These are phyloP conservation scores for Pseudorasbora parva DNA, from an alignment of 2,113 vertebrate species.

Conservation along the genomic window DNA sequence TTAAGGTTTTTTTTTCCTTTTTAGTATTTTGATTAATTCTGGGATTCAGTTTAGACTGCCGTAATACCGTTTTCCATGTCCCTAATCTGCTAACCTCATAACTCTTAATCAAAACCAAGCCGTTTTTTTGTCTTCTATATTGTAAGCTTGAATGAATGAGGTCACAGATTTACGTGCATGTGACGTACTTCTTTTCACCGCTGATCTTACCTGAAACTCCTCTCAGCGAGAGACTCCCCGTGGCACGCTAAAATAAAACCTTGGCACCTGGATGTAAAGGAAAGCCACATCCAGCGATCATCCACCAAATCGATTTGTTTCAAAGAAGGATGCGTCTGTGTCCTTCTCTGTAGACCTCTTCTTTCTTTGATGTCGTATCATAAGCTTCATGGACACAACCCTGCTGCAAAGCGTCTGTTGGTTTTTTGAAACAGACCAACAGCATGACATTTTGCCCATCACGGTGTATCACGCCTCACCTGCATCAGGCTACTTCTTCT, in stretches of 20 bases:
- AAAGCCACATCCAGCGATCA: not conserved
- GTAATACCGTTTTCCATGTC: constrained; percentile 66
- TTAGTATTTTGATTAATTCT: constrained; percentile 78
- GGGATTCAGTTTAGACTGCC: constrained; percentile 70
- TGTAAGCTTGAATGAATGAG: constrained; percentile 75
- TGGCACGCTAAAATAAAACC: not conserved
- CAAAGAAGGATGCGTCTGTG: not conserved
- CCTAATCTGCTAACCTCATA: constrained; percentile 77
- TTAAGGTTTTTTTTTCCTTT: constrained; percentile 68
- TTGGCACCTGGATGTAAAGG: not conserved
- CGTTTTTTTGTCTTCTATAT: constrained; percentile 58
- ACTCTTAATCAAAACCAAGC: constrained; percentile 76
- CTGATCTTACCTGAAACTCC: constrained; percentile 16
- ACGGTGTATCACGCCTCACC: too few relatives aligned
- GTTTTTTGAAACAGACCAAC: not conserved
- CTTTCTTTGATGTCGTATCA: not conserved
- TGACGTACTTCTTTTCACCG: constrained; percentile 46
- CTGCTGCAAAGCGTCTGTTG: not conserved
- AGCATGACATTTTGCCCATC: not conserved
- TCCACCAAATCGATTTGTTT: constrained; percentile 1
- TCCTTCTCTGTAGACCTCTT: not conserved
- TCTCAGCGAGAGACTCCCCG: not conserved
- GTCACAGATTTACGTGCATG: constrained; percentile 66
- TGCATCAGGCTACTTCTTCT: too few relatives aligned
- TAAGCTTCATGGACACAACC: not conserved